Conservation (phyloP, 2,797 vertebrate genomes). For the Anolis apletophallus region DNA sequence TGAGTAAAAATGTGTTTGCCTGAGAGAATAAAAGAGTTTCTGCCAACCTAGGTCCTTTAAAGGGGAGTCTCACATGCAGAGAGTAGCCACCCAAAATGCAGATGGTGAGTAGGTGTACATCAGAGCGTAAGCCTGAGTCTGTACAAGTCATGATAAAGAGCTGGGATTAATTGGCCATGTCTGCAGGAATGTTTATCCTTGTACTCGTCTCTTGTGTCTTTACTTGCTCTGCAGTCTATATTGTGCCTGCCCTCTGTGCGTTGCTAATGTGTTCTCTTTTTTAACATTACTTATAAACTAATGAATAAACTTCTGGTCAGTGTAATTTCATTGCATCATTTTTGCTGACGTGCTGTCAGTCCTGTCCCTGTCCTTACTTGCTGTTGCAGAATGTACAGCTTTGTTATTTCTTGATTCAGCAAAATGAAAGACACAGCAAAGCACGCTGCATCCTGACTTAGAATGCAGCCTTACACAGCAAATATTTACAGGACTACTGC, state of each 20-base stretch:
- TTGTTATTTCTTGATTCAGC: conserved; percentile 35
- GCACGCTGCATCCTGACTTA: conserved; percentile 44
- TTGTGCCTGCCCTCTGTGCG: conserved; percentile 22
- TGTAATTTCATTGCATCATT: conserved; percentile 56
- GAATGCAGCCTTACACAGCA: conserved; percentile 40
- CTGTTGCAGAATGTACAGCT: conserved; percentile 54
- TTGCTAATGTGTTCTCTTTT: conserved; percentile 43
- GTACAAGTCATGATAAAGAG: neutral
- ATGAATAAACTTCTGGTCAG: conserved; percentile 38
- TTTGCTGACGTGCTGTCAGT: conserved; percentile 49
- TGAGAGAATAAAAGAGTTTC: neutral
- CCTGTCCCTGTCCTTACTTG: conserved; percentile 63
- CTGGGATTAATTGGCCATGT: no score
- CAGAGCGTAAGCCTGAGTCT: neutral
- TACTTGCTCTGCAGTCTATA: conserved; percentile 26
- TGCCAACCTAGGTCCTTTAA: neutral
- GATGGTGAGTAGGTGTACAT: neutral
- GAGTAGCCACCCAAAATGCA: neutral
- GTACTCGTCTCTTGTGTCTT: neutral
- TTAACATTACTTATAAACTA: conserved; percentile 19
- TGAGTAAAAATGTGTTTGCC: neutral
- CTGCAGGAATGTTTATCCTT: neutral
- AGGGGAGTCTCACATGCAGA: neutral
- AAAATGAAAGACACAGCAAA: conserved; percentile 53
- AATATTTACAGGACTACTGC: neutral